Conservation (phyloP, 2,888 invertebrate genomes). For the Leptinotarsa juncta region DNA sequence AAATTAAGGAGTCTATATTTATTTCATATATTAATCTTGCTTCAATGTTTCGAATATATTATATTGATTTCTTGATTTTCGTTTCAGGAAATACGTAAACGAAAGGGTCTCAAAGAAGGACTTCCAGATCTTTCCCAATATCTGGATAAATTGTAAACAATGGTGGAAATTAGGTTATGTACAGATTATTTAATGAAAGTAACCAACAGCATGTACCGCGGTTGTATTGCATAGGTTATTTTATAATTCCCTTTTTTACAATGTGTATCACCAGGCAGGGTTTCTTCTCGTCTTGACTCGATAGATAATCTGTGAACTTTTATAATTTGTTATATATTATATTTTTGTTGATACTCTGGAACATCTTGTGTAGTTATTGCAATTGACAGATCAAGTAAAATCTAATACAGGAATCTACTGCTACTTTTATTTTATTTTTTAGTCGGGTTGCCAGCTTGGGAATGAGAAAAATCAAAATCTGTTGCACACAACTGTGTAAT, state of each 20-base stretch:
- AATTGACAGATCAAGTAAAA: slow-evolving; percentile 48
- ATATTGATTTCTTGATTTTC: slow-evolving; percentile 41
- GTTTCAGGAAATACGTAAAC: slow-evolving; percentile 90
- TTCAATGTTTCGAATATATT: too few species aligned
- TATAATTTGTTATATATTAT: slow-evolving; percentile 43
- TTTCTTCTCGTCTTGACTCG: slow-evolving; percentile 35
- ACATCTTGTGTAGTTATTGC: slow-evolving; percentile 46
- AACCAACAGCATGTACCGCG: slow-evolving; percentile 47
- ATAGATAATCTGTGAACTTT: slow-evolving; percentile 41
- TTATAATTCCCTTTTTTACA: slow-evolving; percentile 41
- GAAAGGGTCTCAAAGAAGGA: slow-evolving; percentile 99
- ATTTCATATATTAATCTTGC: too few species aligned
- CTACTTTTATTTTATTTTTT: slow-evolving; percentile 31
- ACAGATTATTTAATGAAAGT: slow-evolving; percentile 63
- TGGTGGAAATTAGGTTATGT: slow-evolving; percentile 60
- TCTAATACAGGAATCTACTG: slow-evolving; percentile 41
- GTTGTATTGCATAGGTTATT: slow-evolving; percentile 38
- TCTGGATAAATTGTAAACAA: slow-evolving; percentile 96
- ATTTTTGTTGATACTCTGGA: slow-evolving; percentile 43
- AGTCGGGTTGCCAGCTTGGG: slow-evolving; percentile 16
- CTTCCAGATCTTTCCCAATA: slow-evolving; percentile 95
- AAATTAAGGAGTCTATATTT: too few species aligned
- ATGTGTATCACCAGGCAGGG: slow-evolving; percentile 39
- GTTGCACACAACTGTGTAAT: slow-evolving; percentile 23
- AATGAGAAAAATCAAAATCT: slow-evolving; percentile 22